Conservation (phyloP, 2,888 invertebrate species). For the Girardia tigrina region DNA sequence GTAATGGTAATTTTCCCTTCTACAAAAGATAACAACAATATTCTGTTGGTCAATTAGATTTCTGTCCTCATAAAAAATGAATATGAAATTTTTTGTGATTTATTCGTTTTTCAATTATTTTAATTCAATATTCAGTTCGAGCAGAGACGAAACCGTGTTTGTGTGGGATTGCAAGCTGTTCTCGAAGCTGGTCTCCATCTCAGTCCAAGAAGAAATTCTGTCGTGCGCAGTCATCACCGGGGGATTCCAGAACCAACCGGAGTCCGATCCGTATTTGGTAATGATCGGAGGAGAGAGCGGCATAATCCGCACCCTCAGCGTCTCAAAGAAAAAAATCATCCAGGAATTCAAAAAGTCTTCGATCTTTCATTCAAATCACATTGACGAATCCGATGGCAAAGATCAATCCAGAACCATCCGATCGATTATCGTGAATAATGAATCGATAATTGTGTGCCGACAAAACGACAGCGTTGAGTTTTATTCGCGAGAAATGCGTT, state of each 20-base stretch:
- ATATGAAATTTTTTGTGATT: no score
- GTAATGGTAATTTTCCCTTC: no score
- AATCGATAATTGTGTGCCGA: not conserved
- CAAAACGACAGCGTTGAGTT: not conserved
- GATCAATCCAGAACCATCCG: not conserved
- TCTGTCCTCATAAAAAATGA: no score
- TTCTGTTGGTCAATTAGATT: no score
- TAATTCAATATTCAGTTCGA: no score
- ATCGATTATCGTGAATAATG: not conserved
- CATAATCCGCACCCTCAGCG: not conserved
- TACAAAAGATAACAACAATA: no score
- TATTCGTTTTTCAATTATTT: no score
- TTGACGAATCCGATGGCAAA: not conserved
- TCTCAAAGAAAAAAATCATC: not conserved
- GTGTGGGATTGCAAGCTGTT: not conserved
- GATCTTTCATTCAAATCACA: not conserved
- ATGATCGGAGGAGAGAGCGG: not conserved
- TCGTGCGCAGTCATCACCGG: not conserved
- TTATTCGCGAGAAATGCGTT: not conserved
- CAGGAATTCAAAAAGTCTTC: not conserved
- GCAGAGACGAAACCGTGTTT: not conserved
- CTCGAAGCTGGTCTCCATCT: not conserved
- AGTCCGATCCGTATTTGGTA: not conserved
- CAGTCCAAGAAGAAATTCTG: not conserved
- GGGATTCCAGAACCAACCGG: not conserved